Conservation (phyloP, 2,797 vertebrate species). For the Sebastes minor region DNA sequence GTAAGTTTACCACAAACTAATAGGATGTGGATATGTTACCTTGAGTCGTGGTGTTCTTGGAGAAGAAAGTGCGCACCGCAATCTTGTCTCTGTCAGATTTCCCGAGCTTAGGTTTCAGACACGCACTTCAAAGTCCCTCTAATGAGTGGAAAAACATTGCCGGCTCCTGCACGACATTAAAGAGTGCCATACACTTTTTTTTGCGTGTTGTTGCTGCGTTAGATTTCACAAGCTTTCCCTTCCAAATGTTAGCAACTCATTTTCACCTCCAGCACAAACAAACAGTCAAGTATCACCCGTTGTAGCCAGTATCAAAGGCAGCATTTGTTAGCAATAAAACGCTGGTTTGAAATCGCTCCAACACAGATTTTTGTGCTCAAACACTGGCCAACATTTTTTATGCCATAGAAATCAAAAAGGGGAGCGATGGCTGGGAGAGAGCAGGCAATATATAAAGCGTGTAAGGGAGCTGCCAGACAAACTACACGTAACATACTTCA, state of each 20-base stretch:
- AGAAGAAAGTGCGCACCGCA: conserved; percentile 68
- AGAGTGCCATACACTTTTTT: conserved; percentile 57
- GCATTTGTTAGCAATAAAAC: conserved; percentile 86
- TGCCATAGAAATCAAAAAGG: conserved; percentile 73
- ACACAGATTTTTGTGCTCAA: conserved; percentile 73
- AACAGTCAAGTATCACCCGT: conserved; percentile 74
- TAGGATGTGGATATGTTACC: conserved; percentile 79
- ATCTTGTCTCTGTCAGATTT: conserved; percentile 77
- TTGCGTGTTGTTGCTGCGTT: conserved; percentile 49
- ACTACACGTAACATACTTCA: conserved; percentile 50
- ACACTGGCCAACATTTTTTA: conserved; percentile 74
- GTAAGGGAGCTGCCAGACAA: conserved; percentile 62
- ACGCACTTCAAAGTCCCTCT: conserved; percentile 78
- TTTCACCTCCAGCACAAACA: conserved; percentile 86
- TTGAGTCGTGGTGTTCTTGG: conserved; percentile 71
- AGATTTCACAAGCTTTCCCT: conserved; percentile 72
- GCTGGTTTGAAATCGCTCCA: conserved; percentile 81
- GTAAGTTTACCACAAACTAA: conserved; percentile 67
- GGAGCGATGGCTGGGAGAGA: conserved; percentile 50
- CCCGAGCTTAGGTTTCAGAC: conserved; percentile 78
- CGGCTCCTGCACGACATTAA: conserved; percentile 77
- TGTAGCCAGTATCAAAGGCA: conserved; percentile 79
- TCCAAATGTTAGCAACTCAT: conserved; percentile 79
- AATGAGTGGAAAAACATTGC: conserved; percentile 81
- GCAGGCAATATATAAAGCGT: conserved; percentile 57